Evolutionary conservation across 2,888 invertebrate species (phyloP), one percentile per base, ranked within the genome.

Genomic region (Torymus aiolomorphi): DNA sequence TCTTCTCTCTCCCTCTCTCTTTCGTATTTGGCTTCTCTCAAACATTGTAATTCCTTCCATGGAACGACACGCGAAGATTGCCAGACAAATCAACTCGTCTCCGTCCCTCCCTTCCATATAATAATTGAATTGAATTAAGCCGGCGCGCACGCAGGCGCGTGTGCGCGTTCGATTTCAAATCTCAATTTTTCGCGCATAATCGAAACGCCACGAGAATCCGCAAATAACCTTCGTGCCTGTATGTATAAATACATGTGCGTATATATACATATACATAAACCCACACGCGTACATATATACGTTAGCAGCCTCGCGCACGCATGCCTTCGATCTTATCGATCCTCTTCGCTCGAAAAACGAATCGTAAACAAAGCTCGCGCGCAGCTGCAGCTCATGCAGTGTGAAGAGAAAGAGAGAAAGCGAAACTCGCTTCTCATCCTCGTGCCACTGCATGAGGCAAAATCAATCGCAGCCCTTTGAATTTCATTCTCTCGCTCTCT

Each of bases 311-410:
- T 20, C 20, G 20, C 31, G 18, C 8, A 24, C 51, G 4, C 69
- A 56, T n/a, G n/a, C 49, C 51, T 63, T 24, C 61, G 62, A 72
- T 78, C 20, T 72, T 78, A 66, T 73, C 67, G 61, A 59, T 61
- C 18, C 20, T 42, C 42, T 42, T 42, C 13, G 14, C 52, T 63
- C 5, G 65, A 74, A 31, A 65, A 20, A 16, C 56, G 67, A 67
- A 75, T 71, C 42, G 31, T 71, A 62, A 70, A 66, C 52, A 67
- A 61, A 69, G 62, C 18, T 1, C 65, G 8, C 11, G 24, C 14
- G 65, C 51, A n/a, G 61, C 61, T 14, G 66, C 42, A 42, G 42
- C 65, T n/a, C n/a, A n/a, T n/a, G 57, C 49, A 3, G 65, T 2
- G 16, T 12, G 42, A 8, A 10, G 42, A 42, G 31, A 31, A 5